A percentile compares a stretch with the other conserved stretches of the same genome.
These are phyloP conservation scores for Cacatua alba DNA, from an alignment of 2,113 vertebrate species.

Conservation along the genomic window DNA sequence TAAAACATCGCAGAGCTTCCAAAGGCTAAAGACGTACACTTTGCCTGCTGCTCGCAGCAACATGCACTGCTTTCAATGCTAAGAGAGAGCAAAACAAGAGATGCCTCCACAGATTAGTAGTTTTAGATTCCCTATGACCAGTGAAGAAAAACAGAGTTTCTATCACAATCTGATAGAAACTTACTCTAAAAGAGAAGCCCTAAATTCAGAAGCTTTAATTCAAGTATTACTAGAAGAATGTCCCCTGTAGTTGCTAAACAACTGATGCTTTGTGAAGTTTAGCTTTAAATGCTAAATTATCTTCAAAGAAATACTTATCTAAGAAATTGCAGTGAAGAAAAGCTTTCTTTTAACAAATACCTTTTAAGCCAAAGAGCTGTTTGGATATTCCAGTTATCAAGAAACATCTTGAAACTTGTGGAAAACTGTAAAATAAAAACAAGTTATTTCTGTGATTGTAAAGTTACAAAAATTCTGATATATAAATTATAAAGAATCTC, in stretches of 20 bases:
- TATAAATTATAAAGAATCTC: not conserved
- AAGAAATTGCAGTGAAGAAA: not conserved
- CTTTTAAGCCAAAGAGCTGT: slow-evolving; percentile 98
- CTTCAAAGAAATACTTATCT: not conserved
- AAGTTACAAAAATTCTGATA: not conserved
- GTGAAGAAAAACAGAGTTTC: not conserved
- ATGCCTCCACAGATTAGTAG: not conserved
- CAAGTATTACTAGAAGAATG: not conserved
- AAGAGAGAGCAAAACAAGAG: not conserved
- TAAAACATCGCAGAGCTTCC: not conserved
- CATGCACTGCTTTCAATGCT: not conserved
- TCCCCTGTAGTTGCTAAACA: not conserved
- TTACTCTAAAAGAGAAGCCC: not conserved
- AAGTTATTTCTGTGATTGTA: not conserved
- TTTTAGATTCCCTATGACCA: not conserved
- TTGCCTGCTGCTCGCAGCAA: not conserved
- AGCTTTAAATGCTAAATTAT: not conserved
- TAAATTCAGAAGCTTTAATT: not conserved
- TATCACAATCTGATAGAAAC: not conserved
- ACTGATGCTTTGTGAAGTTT: not conserved
- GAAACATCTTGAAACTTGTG: slow-evolving; percentile 98
- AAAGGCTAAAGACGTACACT: not conserved
- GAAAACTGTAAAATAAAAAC: slow-evolving; percentile 83
- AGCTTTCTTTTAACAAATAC: slow-evolving; percentile 69
- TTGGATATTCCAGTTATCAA: slow-evolving; percentile 99